These are phyloP conservation scores for Tipula helvola DNA, from an alignment of 2,888 invertebrate species.

Conservation along the genomic window DNA sequence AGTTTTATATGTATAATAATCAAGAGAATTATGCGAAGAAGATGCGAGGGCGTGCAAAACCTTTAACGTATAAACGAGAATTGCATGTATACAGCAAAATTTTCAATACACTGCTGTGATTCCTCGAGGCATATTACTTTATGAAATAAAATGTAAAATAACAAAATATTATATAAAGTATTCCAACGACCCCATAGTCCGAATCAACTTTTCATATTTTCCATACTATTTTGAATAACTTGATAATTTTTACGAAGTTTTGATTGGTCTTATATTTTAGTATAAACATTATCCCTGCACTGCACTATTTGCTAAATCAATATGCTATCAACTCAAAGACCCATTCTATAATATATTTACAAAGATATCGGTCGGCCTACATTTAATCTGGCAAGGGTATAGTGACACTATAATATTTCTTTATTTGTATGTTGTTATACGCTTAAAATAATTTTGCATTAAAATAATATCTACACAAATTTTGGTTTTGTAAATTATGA, in stretches of 20 bases:
- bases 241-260: neutral
- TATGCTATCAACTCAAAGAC: neutral
- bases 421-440: neutral
- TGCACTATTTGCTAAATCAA: neutral
- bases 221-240: neutral
- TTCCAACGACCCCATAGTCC: neutral
- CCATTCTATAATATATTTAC: neutral
- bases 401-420: neutral
- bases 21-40: neutral
- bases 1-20: neutral
- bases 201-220: neutral
- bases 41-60: neutral
- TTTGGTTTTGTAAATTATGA: neutral
- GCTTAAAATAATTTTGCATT: neutral
- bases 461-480: neutral
- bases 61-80: neutral
- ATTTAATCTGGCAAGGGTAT: neutral
- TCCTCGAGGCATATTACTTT: neutral
- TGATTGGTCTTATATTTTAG: neutral
- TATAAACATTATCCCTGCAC: neutral
- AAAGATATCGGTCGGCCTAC: neutral
- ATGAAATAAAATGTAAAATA: neutral
- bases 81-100: neutral
- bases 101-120: neutral
- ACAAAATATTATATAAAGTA: neutral